phyloP scores from a whole-genome alignment of 2,113 vertebrate species.

The Megalops atlanticus region DNA sequence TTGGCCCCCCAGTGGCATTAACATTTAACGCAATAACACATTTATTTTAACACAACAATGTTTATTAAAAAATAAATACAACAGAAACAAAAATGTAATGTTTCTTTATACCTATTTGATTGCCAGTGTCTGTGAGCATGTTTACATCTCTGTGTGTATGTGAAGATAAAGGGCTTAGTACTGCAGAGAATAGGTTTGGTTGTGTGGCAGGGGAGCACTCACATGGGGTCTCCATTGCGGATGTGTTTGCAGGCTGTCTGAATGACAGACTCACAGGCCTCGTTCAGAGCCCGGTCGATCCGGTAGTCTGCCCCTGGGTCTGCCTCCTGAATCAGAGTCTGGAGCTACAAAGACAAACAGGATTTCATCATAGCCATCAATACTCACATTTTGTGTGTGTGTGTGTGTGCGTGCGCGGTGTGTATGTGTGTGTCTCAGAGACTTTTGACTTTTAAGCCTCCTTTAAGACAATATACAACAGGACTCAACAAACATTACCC shows the following conservation, averaged over 20 bases:
- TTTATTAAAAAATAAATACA: too few species aligned
- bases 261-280: conserved; percentile 95
- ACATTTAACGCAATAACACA: too few species aligned
- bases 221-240: conserved; percentile 94
- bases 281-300: conserved; percentile 91
- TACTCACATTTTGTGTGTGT: conserved; percentile 24
- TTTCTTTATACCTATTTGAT: too few species aligned
- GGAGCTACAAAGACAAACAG: conserved; percentile 72
- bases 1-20: background rate
- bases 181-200: background rate
- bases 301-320: conserved; percentile 94
- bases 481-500: too few species aligned
- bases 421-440: too few species aligned
- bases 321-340: conserved; percentile 89
- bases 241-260: conserved; percentile 98
- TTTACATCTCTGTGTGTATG: too few species aligned
- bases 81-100: too few species aligned
- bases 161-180: too few species aligned
- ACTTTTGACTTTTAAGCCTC: too few species aligned
- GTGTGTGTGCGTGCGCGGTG: conserved; percentile 20
- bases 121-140: too few species aligned
- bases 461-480: too few species aligned
- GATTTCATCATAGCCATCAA: background rate
- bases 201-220: conserved; percentile 55
- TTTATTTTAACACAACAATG: too few species aligned